These are phyloP conservation scores for Laticauda colubrina DNA, from an alignment of 2,113 vertebrate genomes.

Conservation along the genomic window DNA sequence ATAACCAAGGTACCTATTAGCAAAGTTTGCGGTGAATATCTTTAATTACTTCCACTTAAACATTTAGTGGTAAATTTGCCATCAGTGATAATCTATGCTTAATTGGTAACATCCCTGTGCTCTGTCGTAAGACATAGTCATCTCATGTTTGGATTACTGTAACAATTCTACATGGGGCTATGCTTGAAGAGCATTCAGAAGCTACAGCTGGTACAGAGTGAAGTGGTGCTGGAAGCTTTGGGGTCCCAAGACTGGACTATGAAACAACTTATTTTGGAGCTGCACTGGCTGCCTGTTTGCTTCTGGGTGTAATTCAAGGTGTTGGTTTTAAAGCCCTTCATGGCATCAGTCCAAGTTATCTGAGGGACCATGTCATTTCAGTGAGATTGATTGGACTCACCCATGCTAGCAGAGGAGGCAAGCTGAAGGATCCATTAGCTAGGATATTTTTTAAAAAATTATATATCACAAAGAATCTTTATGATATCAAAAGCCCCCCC, in stretches of 20 bases:
- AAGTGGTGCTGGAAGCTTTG: not conserved
- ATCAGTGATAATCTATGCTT: not conserved
- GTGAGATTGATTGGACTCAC: not conserved
- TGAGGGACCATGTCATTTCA: not conserved
- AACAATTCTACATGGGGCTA: not conserved
- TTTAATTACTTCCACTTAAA: not conserved
- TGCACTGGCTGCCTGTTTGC: not conserved
- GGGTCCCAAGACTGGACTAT: not conserved
- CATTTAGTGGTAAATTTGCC: not conserved
- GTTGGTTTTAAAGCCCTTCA: not conserved
- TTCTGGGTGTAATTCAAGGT: not conserved
- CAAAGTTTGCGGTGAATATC: not conserved
- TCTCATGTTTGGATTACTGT: not conserved
- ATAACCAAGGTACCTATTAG: too few relatives aligned
- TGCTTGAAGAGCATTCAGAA: not conserved
- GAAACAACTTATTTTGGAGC: not conserved
- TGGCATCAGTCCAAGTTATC: not conserved
- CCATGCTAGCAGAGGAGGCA: not conserved
- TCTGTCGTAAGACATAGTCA: not conserved
- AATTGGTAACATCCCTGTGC: not conserved
- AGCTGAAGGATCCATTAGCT: not conserved
- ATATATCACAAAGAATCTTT: not conserved
- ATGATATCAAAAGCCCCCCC: not conserved
- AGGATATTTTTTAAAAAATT: not conserved
- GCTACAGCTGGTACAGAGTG: not conserved